Evolutionary conservation across 2,797 vertebrate species (phyloP), one percentile per base, ranked within the genome.

Genomic region (Menidia menidia): DNA sequence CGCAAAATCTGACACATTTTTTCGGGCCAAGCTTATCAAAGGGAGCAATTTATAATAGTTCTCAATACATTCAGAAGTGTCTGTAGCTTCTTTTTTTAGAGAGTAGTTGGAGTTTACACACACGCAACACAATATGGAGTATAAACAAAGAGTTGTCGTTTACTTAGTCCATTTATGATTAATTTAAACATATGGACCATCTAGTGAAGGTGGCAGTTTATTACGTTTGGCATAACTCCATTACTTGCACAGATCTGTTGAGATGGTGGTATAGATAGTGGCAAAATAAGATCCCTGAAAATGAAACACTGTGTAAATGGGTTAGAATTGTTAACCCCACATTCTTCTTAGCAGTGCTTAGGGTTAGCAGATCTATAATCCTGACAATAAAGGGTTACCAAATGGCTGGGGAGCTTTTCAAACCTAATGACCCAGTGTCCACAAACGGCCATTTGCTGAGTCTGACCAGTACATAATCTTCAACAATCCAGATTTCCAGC

Each of bases 341-440:
- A 65, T 0, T 4, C 35, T 25, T 32, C 12, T 14, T 4, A 19
- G 18, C 7, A 10, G 7, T 2, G 45, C 6, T 48, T 4, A n/a
- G 15, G 4, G 44, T 47, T 16, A 15, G 15, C 18, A 25, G 18
- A 25, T 63, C 4, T 30, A 0, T 10, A 47, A n/a, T 68, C 58
- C 48, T 9, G 16, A 48, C 35, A 54, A 60, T 67, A 6, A 55
- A 9, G 68, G 52, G 48, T 51, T 30, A n/a, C 47, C 62, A 67
- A 64, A 56, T 53, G 55, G 39, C 47, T 6, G 2, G 31, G n/a
- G 50, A 69, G 48, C 58, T 62, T 66, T 80, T 79, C 69, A 52
- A 74, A 68, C 68, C 16, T 43, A 45, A 10, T 60, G 57, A 71
- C n/a, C 64, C 55, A 74, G 67, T 44, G 54, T 51, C 50, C 16